A percentile compares a stretch with the other conserved stretches of the same genome.
These are phyloP conservation scores for Phataginus tetradactyla DNA, from an alignment of 2,797 vertebrate species.

Conservation along the genomic window DNA sequence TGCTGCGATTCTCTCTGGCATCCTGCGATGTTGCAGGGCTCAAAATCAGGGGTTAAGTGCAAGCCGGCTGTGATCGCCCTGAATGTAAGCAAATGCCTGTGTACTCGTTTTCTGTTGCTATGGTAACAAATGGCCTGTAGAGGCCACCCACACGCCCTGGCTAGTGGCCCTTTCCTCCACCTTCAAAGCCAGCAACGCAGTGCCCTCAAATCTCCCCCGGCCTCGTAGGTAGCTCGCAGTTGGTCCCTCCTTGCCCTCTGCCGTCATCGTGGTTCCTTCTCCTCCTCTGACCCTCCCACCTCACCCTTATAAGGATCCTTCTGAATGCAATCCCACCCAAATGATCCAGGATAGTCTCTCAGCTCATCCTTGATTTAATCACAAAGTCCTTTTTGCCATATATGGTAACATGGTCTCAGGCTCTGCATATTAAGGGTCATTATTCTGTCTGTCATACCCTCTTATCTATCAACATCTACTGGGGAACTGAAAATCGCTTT, in stretches of 20 bases:
- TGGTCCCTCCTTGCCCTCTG: neutral
- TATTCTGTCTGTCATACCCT: neutral
- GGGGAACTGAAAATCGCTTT: neutral
- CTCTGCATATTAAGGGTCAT: neutral
- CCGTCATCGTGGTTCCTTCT: neutral
- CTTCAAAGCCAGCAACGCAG: neutral
- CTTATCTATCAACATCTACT: neutral
- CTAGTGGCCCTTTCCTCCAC: neutral
- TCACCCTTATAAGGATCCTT: neutral
- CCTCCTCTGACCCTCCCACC: neutral
- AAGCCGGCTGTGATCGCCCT: neutral
- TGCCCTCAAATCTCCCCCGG: neutral
- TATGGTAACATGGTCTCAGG: neutral
- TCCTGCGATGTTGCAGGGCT: neutral
- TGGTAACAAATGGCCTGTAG: neutral
- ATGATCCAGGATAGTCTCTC: neutral
- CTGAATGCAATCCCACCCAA: neutral
- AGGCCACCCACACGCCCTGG: neutral
- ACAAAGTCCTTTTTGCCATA: neutral
- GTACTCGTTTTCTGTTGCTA: neutral
- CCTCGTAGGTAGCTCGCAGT: neutral
- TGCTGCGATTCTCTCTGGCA: too few relatives aligned
- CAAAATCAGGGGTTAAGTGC: too few relatives aligned
- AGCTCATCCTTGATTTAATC: neutral
- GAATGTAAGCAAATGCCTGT: neutral